Conservation (phyloP, 92 coral and sea anemone species). For the Phenganax stokvisi region DNA sequence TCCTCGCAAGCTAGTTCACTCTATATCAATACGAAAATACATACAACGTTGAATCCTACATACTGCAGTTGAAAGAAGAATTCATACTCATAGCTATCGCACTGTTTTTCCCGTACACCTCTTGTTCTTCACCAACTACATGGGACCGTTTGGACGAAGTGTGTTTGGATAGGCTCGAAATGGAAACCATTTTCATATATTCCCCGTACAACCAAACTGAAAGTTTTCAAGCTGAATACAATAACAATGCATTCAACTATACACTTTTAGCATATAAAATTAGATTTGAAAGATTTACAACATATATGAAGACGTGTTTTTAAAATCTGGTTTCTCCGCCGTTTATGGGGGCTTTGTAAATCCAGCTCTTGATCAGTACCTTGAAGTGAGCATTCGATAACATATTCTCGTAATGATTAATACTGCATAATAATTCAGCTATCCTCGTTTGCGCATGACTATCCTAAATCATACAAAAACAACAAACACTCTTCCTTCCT, state of each 20-base stretch:
- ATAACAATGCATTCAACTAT: too few species aligned
- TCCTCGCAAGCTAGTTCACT: constrained; percentile 59
- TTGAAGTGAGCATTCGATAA: constrained; percentile 30
- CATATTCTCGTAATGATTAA: constrained; percentile 63
- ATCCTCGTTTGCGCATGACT: constrained; percentile 43
- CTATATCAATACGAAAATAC: constrained; percentile 50
- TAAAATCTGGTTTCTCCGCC: too few species aligned
- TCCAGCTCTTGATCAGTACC: constrained; percentile 1
- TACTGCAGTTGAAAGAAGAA: neutral
- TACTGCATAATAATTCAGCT: constrained; percentile 50
- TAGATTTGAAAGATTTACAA: too few species aligned
- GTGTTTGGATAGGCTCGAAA: neutral
- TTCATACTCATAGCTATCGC: neutral
- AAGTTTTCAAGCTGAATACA: too few species aligned
- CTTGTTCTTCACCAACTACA: neutral
- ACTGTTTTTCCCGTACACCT: neutral
- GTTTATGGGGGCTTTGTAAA: too few species aligned
- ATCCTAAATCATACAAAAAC: constrained; percentile 41
- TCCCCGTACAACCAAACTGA: too few species aligned
- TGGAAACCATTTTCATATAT: too few species aligned
- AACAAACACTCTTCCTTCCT: neutral
- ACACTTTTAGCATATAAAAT: too few species aligned
- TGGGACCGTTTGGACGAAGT: neutral
- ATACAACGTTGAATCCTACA: neutral
- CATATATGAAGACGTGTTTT: too few species aligned